A percentile compares a stretch with the other conserved stretches of the same genome.
Conservation (phyloP, 2,888 invertebrate genomes). For the Liopterus haemorrhoidalis region DNA sequence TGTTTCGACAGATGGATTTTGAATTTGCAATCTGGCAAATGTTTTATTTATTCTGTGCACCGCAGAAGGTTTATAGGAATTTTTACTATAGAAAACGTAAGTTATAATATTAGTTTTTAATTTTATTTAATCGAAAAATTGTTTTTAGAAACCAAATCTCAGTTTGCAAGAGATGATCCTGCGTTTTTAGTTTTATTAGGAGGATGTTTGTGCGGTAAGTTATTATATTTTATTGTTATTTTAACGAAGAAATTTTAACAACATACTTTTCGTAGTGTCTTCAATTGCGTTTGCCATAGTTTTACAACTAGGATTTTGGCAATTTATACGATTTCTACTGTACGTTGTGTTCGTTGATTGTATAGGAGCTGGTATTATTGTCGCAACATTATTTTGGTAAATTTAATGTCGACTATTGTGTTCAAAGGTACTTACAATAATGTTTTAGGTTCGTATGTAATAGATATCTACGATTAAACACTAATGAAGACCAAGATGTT, state of each 20-base stretch:
- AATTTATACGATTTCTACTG: slow-evolving; percentile 75
- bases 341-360: slow-evolving; percentile 95
- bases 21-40: slow-evolving; percentile 99
- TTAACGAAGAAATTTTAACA: slow-evolving; percentile 5
- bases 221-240: slow-evolving; percentile 4
- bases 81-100: slow-evolving; percentile 96
- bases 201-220: slow-evolving; percentile 73
- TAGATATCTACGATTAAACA: slow-evolving; percentile 63
- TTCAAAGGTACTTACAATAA: too few relatives aligned
- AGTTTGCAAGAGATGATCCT: slow-evolving; percentile 98
- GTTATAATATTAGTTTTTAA: slow-evolving; percentile 39
- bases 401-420: slow-evolving; percentile 42
- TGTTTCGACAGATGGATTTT: slow-evolving; percentile 98
- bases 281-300: slow-evolving; percentile 84
- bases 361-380: slow-evolving; percentile 77
- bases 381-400: slow-evolving; percentile 86
- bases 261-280: slow-evolving; percentile 59
- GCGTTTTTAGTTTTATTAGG: slow-evolving; percentile 91
- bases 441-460: slow-evolving; percentile 72
- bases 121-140: slow-evolving; percentile 14
- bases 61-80: slow-evolving; percentile 95
- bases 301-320: slow-evolving; percentile 60
- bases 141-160: slow-evolving; percentile 88
- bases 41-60: slow-evolving; percentile 87
- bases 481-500: slow-evolving; percentile 67